These are phyloP conservation scores for Microhierax caerulescens DNA, from an alignment of 2,797 vertebrate species.

Conservation along the genomic window DNA sequence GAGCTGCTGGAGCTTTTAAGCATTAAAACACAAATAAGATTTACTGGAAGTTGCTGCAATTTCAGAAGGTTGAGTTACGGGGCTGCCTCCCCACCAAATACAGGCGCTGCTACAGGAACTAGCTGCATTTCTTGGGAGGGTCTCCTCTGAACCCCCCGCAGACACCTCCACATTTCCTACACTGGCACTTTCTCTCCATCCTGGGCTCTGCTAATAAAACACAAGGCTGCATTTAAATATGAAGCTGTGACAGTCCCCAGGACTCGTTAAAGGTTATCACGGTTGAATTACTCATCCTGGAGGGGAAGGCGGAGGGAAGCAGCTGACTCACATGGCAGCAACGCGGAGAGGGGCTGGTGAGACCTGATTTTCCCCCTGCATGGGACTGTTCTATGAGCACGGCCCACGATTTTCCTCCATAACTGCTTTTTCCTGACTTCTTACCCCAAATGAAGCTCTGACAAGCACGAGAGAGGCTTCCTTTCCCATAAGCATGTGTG, in stretches of 20 bases:
- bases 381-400: background rate
- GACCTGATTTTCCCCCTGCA: background rate
- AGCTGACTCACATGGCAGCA: background rate
- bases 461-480: background rate
- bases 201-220: background rate
- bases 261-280: background rate
- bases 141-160: background rate
- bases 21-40: background rate
- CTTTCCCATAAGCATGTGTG: background rate
- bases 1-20: background rate
- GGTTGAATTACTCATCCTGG: background rate
- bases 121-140: background rate
- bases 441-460: background rate
- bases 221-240: background rate
- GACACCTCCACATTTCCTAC: background rate
- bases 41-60: background rate
- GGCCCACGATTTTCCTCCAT: fast-evolving
- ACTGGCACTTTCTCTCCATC: fast-evolving
- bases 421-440: background rate
- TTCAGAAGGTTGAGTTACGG: background rate
- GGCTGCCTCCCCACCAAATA: background rate
- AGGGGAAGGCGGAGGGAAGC: background rate
- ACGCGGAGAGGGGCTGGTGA: background rate
- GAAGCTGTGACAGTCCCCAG: background rate
- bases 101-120: background rate